phyloP scores from a whole-genome alignment of 2,113 vertebrate species.

The Copsychus sechellarum region DNA sequence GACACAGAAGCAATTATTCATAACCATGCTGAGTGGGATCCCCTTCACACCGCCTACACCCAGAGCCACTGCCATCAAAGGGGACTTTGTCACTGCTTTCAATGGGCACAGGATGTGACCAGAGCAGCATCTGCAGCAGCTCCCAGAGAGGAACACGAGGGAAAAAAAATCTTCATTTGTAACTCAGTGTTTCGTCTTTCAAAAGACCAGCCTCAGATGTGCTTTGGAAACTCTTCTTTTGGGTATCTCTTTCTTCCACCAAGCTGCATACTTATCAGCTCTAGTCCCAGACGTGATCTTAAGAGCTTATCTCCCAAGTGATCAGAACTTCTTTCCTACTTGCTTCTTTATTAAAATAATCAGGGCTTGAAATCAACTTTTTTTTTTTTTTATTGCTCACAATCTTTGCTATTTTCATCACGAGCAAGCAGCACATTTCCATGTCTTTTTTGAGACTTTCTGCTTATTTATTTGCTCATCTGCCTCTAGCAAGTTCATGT shows the following conservation, averaged over 20 bases:
- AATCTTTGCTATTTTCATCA: background rate
- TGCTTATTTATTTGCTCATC: background rate
- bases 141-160: background rate
- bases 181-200: background rate
- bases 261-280: background rate
- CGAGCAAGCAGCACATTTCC: background rate
- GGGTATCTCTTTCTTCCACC: background rate
- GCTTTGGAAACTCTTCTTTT: background rate
- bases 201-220: background rate
- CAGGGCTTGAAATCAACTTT: background rate
- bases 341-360: constrained; percentile 9
- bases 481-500: background rate
- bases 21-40: background rate
- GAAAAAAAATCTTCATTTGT: background rate
- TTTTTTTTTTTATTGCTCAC: background rate
- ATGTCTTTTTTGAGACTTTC: background rate
- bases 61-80: background rate
- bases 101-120: background rate
- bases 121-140: constrained; percentile 2
- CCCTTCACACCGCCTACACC: background rate
- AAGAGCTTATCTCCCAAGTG: background rate
- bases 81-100: constrained; percentile 7
- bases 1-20: background rate
- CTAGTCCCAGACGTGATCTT: background rate
- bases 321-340: constrained; percentile 10